Conservation (phyloP, 2,888 invertebrate species). For the Drosophila putrida region DNA sequence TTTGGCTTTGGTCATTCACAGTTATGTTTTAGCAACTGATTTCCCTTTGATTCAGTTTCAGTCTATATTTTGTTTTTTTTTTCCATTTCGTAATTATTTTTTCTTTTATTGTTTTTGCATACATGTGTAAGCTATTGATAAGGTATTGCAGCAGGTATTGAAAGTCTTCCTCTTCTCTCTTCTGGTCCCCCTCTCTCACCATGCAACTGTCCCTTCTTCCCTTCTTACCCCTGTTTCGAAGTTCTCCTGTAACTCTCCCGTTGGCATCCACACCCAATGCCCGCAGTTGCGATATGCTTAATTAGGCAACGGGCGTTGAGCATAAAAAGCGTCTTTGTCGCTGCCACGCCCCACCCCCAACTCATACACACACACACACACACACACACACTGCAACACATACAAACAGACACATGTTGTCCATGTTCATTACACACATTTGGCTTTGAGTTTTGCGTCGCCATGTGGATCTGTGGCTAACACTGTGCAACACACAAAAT, state of each 20-base stretch:
- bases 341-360: conserved; percentile 56
- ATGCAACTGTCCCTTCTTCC: neutral
- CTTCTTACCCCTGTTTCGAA: neutral
- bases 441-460: conserved; percentile 54
- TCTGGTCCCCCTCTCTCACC: neutral
- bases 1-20: neutral
- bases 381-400: conserved; percentile 5
- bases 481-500: conserved; percentile 53
- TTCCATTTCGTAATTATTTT: neutral
- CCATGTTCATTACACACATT: conserved; percentile 76
- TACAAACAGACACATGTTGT: conserved; percentile 64
- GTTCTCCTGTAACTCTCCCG: neutral
- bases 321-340: conserved; percentile 79
- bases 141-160: conserved; percentile 17
- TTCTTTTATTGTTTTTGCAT: conserved; percentile 1
- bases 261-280: conserved; percentile 38
- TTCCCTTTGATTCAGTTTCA: conserved; percentile 2
- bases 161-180: neutral
- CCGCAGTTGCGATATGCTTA: conserved; percentile 74
- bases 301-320: conserved; percentile 76
- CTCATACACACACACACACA: conserved; percentile 11
- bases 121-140: conserved; percentile 5
- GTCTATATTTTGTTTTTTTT: neutral
- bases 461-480: conserved; percentile 58
- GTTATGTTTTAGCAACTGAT: conserved; percentile 1